phyloP scores from a whole-genome alignment of 2,888 invertebrate species.

The Cantharis rustica region DNA sequence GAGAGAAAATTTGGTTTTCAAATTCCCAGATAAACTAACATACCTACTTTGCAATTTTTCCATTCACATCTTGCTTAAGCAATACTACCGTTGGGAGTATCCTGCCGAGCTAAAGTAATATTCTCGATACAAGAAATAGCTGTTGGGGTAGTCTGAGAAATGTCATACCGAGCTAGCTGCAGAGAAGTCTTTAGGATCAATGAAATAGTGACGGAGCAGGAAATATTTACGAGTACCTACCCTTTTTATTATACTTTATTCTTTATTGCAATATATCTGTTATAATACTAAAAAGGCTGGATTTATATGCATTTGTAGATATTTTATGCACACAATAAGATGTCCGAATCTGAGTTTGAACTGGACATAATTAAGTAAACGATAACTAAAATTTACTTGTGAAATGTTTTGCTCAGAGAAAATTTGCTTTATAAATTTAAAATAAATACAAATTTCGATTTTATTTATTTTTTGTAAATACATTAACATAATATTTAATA shows the following conservation, averaged over 20 bases:
- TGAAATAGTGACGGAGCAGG: background rate
- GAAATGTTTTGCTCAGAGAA: background rate
- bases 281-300: background rate
- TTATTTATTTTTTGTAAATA: slow-evolving; percentile 29
- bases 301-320: background rate
- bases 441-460: slow-evolving; percentile 10
- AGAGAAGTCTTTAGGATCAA: background rate
- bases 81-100: background rate
- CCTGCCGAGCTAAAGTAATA: background rate
- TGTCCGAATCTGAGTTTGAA: too few species aligned
- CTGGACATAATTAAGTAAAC: background rate
- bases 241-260: background rate
- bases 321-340: too few species aligned
- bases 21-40: background rate
- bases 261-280: background rate
- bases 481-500: slow-evolving; percentile 51
- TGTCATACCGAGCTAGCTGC: background rate
- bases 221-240: background rate
- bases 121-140: background rate
- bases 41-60: background rate
- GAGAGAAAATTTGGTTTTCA: background rate
- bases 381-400: background rate
- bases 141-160: background rate
- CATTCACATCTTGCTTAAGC: background rate
- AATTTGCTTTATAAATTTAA: background rate